Percentiles rank a stretch among this genome's conserved stretches.
These are phyloP conservation scores for Cotesia congregata DNA, from an alignment of 2,888 invertebrate species.

Conservation along the genomic window DNA sequence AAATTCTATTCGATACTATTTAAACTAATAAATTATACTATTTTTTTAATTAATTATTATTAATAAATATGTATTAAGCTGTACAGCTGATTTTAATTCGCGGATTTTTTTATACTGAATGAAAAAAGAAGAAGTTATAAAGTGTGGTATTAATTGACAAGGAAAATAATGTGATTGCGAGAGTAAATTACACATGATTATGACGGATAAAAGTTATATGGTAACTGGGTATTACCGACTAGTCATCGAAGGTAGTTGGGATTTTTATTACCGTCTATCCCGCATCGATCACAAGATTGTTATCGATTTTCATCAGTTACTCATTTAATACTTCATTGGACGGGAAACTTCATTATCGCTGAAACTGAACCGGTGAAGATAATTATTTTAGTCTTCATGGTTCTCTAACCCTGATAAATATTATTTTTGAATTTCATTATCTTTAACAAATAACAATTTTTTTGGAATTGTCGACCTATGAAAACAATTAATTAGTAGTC, in stretches of 20 bases:
- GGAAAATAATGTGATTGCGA: background rate
- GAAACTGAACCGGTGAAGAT: background rate
- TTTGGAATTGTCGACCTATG: no score
- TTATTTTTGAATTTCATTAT: background rate
- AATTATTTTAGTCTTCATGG: background rate
- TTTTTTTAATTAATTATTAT: no score
- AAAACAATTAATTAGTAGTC: no score
- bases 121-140: no score
- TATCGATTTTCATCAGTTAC: background rate
- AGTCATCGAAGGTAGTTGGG: background rate
- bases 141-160: background rate
- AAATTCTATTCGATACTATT: background rate
- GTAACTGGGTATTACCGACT: background rate
- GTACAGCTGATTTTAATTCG: no score
- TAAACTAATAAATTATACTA: no score
- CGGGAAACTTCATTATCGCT: background rate
- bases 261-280: background rate
- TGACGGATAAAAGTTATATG: background rate
- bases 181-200: background rate
- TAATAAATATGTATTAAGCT: no score
- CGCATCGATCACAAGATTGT: background rate
- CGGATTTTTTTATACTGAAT: no score
- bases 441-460: background rate
- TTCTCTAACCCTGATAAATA: background rate
- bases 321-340: background rate